A percentile compares a stretch with the other conserved stretches of the same genome.
Evolutionary conservation across 2,113 vertebrate genomes (phyloP).

Genomic region (Odobenus rosmarus): DNA sequence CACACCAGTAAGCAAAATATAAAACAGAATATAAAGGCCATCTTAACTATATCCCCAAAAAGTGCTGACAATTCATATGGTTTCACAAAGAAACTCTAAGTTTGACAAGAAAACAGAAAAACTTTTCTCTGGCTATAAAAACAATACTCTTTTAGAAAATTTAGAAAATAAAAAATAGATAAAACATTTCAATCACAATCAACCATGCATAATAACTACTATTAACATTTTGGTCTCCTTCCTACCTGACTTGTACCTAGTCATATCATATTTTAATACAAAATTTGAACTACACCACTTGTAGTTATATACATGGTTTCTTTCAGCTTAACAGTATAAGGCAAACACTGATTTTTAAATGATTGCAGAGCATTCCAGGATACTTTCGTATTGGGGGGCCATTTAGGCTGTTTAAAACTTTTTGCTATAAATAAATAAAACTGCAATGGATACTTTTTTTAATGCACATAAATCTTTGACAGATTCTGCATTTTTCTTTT

Average conservation of each 20-base stretch:
- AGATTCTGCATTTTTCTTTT: constrained; percentile 24
- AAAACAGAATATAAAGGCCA: background rate
- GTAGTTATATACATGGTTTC: background rate
- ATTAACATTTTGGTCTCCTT: background rate
- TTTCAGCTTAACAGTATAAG: background rate
- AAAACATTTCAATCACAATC: background rate
- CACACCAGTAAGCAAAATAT: background rate
- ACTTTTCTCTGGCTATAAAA: background rate
- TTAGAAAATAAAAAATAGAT: background rate
- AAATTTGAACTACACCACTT: background rate
- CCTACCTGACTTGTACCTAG: background rate
- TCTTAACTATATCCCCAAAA: background rate
- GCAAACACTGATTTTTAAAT: background rate
- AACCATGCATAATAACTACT: background rate
- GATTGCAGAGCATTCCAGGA: background rate
- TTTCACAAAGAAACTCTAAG: constrained; percentile 33
- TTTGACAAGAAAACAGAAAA: constrained; percentile 19
- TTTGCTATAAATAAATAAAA: constrained; percentile 15
- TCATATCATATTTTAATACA: background rate
- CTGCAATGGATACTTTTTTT: background rate
- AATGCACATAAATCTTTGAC: constrained; percentile 3
- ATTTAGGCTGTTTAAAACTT: background rate
- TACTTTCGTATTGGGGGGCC: background rate
- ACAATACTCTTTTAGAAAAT: background rate
- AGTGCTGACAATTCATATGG: background rate